Percentiles rank a stretch among this genome's conserved stretches.
Conservation (phyloP, 2,797 vertebrate genomes). For the Manis javanica region DNA sequence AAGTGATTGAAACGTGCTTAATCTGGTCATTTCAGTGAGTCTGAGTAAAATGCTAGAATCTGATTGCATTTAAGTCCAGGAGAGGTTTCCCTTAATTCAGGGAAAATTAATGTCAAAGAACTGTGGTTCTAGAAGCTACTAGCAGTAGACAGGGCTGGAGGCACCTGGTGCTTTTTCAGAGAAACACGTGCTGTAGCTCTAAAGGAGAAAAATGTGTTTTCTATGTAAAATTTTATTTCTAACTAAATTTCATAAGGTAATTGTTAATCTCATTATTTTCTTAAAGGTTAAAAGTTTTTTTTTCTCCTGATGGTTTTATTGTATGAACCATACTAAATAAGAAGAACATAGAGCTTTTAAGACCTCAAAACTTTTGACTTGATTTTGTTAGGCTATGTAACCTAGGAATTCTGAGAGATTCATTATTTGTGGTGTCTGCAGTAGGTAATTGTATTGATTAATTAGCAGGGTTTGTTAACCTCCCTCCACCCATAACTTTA, state of each 20-base stretch:
- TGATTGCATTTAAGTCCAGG: background rate
- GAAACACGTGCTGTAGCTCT: background rate
- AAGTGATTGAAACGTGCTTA: constrained; percentile 5
- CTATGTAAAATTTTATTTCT: background rate
- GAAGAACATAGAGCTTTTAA: background rate
- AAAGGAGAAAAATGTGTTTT: background rate
- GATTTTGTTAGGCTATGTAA: background rate
- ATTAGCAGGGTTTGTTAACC: background rate
- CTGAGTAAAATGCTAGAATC: background rate
- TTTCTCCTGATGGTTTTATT: background rate
- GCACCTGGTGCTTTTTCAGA: background rate
- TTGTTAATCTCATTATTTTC: background rate
- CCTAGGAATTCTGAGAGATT: constrained; percentile 38
- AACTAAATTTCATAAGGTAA: background rate
- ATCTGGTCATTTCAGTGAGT: constrained; percentile 1
- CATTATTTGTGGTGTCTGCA: background rate
- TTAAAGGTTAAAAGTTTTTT: background rate
- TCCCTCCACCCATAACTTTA: background rate
- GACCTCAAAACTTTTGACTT: background rate
- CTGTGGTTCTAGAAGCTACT: background rate
- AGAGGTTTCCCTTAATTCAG: constrained; percentile 21
- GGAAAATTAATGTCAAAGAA: background rate
- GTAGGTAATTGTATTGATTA: background rate
- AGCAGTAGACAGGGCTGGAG: background rate
- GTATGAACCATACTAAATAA: background rate